Evolutionary conservation across 1,140 invertebrate species (phyloP).

Genomic region (Psix sp.): DNA sequence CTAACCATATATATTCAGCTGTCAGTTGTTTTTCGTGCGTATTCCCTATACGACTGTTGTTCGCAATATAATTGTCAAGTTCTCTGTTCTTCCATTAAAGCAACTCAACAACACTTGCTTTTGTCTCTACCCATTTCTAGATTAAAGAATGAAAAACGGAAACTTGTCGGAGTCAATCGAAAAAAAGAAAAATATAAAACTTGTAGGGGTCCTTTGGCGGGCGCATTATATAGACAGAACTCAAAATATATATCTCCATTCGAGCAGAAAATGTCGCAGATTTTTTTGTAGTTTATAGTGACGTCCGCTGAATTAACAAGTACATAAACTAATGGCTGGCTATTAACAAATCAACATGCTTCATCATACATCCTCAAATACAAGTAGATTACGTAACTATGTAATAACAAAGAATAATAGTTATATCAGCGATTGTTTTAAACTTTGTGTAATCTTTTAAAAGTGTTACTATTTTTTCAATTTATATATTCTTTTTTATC

Average conservation of each 20-base stretch:
- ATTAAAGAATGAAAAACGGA: constrained; percentile 42
- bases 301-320: too few relatives aligned
- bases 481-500: too few relatives aligned
- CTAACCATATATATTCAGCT: neutral
- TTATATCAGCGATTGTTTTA: too few relatives aligned
- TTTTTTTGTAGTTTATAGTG: too few relatives aligned
- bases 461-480: too few relatives aligned
- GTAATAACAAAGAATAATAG: too few relatives aligned
- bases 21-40: neutral
- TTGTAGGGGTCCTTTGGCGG: constrained; percentile 18
- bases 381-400: too few relatives aligned
- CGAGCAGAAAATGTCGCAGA: neutral
- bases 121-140: constrained; percentile 37
- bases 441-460: too few relatives aligned
- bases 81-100: constrained; percentile 41
- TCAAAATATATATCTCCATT: constrained; percentile 9
- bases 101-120: constrained; percentile 37
- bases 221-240: neutral
- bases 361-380: too few relatives aligned
- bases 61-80: constrained; percentile 20
- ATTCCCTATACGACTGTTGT: constrained; percentile 6
- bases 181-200: constrained; percentile 2
- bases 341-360: too few relatives aligned
- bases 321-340: too few relatives aligned
- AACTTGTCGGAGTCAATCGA: constrained; percentile 20